Evolutionary conservation across 2,888 invertebrate species (phyloP).

Genomic region (Schizaphis graminum): DNA sequence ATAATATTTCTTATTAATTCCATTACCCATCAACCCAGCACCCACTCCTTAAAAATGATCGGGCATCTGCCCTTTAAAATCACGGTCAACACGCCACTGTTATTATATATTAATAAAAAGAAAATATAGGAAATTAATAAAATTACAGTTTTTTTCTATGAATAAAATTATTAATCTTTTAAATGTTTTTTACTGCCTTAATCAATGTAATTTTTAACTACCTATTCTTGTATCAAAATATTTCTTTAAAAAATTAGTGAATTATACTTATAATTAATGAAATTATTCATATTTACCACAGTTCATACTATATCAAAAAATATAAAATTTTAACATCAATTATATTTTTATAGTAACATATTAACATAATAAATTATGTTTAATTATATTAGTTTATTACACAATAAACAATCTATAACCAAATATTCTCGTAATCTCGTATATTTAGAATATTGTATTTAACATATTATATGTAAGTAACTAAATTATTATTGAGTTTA

Average conservation of each 20-base stretch:
- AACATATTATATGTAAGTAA: background rate
- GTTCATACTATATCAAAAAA: background rate
- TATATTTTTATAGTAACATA: no score
- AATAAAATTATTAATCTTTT: background rate
- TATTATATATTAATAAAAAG: background rate
- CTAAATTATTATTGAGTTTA: background rate
- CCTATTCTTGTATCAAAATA: background rate
- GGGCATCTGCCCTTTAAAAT: no score
- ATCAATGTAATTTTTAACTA: no score
- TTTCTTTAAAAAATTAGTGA: background rate
- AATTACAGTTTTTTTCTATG: background rate
- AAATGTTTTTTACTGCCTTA: no score
- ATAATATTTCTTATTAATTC: no score
- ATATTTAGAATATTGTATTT: background rate
- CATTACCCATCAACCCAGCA: no score
- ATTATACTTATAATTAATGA: background rate
- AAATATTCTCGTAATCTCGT: background rate
- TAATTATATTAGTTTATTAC: no score
- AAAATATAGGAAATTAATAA: background rate
- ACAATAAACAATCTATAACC: background rate
- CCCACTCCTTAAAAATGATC: no score
- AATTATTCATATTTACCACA: background rate
- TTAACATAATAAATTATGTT: background rate
- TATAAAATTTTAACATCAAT: no score
- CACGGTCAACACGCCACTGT: no score